These are phyloP conservation scores for Wasmannia auropunctata DNA, from an alignment of 1,140 invertebrate species.

Conservation along the genomic window DNA sequence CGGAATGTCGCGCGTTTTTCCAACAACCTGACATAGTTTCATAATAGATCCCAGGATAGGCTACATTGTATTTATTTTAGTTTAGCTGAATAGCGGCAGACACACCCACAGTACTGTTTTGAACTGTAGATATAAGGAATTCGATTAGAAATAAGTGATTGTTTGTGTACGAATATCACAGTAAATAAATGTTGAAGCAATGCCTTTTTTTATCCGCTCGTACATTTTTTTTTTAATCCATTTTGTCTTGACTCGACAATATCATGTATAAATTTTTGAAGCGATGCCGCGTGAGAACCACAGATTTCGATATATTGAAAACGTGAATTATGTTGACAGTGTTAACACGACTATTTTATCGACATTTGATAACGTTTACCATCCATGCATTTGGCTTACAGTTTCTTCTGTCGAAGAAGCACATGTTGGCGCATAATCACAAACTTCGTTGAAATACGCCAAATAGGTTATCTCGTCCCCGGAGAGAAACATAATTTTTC, in stretches of 20 bases:
- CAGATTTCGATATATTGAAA: too few species aligned
- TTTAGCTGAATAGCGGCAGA: constrained; percentile 9
- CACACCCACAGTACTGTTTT: constrained; percentile 28
- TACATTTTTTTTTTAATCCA: not conserved
- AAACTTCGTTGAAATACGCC: not conserved
- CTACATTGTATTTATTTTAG: constrained; percentile 45
- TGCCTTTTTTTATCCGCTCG: constrained; percentile 8
- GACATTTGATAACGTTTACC: not conserved
- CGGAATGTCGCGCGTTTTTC: not conserved
- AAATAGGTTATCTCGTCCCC: not conserved
- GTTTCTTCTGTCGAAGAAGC: not conserved
- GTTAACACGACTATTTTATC: not conserved
- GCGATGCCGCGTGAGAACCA: too few species aligned
- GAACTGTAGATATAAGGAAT: constrained; percentile 39
- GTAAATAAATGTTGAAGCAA: constrained; percentile 38
- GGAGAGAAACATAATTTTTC: not conserved
- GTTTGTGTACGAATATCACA: constrained; percentile 44
- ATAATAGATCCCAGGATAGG: not conserved
- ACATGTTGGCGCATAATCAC: not conserved
- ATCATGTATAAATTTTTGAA: not conserved
- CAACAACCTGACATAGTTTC: not conserved
- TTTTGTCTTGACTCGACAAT: not conserved
- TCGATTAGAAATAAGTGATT: not conserved
- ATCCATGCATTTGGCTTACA: not conserved
- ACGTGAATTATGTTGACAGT: too few species aligned